A percentile compares a stretch with the other conserved stretches of the same genome.
Evolutionary conservation across 2,797 vertebrate genomes (phyloP).

Genomic region (Sebastiscus tertius): DNA sequence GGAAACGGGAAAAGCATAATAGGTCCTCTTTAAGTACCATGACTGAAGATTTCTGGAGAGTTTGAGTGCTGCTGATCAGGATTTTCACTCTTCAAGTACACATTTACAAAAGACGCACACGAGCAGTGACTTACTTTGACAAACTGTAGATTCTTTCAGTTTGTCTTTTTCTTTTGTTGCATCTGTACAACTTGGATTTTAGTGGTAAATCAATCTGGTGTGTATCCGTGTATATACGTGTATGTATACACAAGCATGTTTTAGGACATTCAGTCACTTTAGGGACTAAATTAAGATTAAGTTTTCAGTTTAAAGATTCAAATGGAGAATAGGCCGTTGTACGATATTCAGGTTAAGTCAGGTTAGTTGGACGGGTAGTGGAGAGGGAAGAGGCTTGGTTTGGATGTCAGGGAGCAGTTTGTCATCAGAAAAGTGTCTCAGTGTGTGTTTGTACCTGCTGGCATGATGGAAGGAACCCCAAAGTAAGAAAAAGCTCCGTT

Average conservation of each 20-base stretch:
- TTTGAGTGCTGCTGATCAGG: neutral
- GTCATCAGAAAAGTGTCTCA: neutral
- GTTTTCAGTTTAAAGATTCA: neutral
- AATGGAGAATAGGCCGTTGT: neutral
- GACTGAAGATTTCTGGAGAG: neutral
- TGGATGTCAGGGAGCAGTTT: neutral
- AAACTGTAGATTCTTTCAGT: neutral
- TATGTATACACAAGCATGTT: neutral
- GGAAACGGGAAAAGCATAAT: too few relatives aligned
- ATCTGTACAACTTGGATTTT: neutral
- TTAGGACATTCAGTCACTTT: neutral
- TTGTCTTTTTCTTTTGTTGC: neutral
- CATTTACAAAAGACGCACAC: neutral
- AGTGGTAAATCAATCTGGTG: neutral
- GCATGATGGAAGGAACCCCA: conserved; percentile 92
- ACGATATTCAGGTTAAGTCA: neutral
- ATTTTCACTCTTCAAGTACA: neutral
- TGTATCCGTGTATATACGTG: neutral
- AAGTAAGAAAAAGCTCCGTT: conserved; percentile 97
- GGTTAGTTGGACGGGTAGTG: neutral
- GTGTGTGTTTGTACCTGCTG: conserved; percentile 83
- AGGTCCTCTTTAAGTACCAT: too few relatives aligned
- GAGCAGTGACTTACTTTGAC: too few relatives aligned
- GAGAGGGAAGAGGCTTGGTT: neutral
- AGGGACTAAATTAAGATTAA: neutral